Conservation (phyloP, 2,113 vertebrate genomes). For the Buteo buteo region DNA sequence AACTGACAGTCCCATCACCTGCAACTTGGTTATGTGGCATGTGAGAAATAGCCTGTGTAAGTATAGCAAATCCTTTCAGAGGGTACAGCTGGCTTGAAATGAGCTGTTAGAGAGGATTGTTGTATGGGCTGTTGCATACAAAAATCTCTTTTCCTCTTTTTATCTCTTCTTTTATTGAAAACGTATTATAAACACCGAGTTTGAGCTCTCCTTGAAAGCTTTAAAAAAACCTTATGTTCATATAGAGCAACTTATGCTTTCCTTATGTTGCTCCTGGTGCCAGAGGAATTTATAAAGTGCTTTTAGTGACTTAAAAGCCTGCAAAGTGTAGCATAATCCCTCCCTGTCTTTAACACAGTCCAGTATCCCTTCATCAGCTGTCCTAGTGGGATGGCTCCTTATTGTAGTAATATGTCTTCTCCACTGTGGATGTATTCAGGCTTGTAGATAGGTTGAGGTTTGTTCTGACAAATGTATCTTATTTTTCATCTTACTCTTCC, state of each 20-base stretch:
- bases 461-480: not conserved
- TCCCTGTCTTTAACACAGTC: not conserved
- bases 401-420: not conserved
- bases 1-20: not conserved
- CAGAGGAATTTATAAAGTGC: conserved; percentile 38
- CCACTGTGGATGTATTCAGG: not conserved
- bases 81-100: not conserved
- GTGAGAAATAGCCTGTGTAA: not conserved
- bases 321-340: not conserved
- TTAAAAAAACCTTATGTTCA: not conserved
- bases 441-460: not conserved
- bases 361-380: not conserved
- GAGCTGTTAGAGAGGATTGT: not conserved
- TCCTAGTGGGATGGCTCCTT: not conserved
- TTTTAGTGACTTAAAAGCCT: conserved; percentile 21
- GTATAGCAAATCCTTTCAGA: not conserved
- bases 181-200: not conserved
- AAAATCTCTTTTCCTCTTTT: conserved; percentile 15
- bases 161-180: conserved; percentile 25
- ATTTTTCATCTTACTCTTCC: not conserved
- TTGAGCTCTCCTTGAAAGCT: conserved; percentile 38
- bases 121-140: not conserved
- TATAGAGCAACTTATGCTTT: conserved; percentile 34
- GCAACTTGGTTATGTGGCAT: not conserved
- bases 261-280: conserved; percentile 42